Evolutionary conservation across 2,797 vertebrate genomes (phyloP), one percentile per base, ranked within the genome.

Genomic region (Pitangus sulphuratus): DNA sequence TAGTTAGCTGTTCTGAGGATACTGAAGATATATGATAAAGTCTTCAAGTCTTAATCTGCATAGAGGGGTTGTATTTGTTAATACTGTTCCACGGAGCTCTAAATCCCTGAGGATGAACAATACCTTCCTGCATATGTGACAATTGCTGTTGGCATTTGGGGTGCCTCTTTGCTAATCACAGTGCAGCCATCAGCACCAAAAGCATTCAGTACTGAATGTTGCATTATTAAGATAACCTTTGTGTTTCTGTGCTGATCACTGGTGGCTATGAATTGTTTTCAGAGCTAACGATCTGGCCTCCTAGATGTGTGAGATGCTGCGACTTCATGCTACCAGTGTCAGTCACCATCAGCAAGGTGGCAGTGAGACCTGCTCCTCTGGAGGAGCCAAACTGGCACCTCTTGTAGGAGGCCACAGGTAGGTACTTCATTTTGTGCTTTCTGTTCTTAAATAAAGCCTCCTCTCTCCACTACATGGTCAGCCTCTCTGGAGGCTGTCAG

Each of bases 381-480:
- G 8, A 30, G 1, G 0, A 72, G 31, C 11, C 3, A 9, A 58
- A 62, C 15, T 15, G 31, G 12, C 33, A 26, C 70, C 3, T 0
- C 60, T 51, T 8, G 0, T 53, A 48, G 44, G 30, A 81, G 35
- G 31, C 14, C 61, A 61, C 14, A 48, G 30, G 50, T 20, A 12
- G 47, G 33, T 20, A 15, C 17, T 22, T 51, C 3, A 5, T 37
- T 81, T 72, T 37, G 2, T 17, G 8, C 28, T 89, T 79, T 76
- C 78, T 18, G 1, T 42, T 69, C 31, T 89, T 58, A 65, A 86
- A 57, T 10, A 39, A 86, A 95, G 28, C 26, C 48, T 76, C 37
- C 31, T 72, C 54, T 69, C 54, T 44, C 15, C 17, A 28, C 31
- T 31, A 1, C 0, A 0, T 1, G 1, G 13, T 37, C 16, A 14